A percentile compares a stretch with the other conserved stretches of the same genome.
Conservation (phyloP, 2,888 invertebrate genomes). For the Lasioglossum calceatum region DNA sequence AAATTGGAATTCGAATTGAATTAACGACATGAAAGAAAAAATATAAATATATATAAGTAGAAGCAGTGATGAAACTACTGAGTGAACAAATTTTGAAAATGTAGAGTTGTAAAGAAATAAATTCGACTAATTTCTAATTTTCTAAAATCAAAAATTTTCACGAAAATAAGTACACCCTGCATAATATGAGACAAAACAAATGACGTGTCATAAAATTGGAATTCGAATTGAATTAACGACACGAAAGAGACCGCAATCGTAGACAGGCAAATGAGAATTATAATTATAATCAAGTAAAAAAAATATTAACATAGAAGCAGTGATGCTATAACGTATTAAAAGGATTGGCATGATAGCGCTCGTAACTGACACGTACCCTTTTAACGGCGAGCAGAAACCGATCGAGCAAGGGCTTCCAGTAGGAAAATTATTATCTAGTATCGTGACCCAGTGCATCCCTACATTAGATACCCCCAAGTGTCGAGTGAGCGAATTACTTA, state of each 20-base stretch:
- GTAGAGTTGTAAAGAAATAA: background rate
- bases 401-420: slow-evolving; percentile 40
- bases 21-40: too few species aligned
- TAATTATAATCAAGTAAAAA: background rate
- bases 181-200: too few species aligned
- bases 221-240: background rate
- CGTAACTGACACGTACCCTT: slow-evolving; percentile 61
- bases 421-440: slow-evolving; percentile 63
- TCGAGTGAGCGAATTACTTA: slow-evolving; percentile 64
- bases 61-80: too few species aligned
- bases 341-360: slow-evolving; percentile 58
- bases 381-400: slow-evolving; percentile 48
- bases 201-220: background rate
- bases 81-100: too few species aligned
- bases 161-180: background rate
- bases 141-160: background rate
- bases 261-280: background rate
- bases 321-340: slow-evolving; percentile 67
- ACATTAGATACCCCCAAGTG: slow-evolving; percentile 38
- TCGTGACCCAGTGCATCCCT: slow-evolving; percentile 42
- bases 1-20: too few species aligned
- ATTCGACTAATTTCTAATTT: background rate
- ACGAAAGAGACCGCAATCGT: background rate
- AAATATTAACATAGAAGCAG: background rate
- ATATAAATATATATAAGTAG: too few species aligned